phyloP scores from a whole-genome alignment of 2,113 vertebrate species.

The Platichthys flesus region DNA sequence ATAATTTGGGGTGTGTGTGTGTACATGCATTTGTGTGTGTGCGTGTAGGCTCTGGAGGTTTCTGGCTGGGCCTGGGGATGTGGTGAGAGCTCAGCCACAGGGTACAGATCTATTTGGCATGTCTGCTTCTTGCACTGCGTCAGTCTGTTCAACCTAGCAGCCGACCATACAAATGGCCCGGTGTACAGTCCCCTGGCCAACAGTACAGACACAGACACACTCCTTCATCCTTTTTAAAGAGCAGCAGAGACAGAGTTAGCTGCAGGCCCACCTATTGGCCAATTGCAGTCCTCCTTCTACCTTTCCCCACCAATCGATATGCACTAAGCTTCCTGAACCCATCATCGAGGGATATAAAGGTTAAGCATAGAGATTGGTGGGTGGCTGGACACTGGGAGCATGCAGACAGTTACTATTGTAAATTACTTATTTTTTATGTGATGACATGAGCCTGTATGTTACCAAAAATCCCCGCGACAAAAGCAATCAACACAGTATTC shows the following conservation, averaged over 20 bases:
- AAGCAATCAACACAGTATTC: slow-evolving; percentile 66
- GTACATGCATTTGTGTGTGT: neutral
- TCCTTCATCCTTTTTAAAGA: slow-evolving; percentile 50
- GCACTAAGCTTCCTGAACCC: slow-evolving; percentile 65
- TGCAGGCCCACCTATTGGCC: slow-evolving; percentile 55
- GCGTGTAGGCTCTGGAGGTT: slow-evolving; percentile 51
- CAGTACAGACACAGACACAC: slow-evolving; percentile 45
- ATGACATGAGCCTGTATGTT: slow-evolving; percentile 31
- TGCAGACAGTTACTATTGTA: slow-evolving; percentile 50
- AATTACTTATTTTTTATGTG: slow-evolving; percentile 53
- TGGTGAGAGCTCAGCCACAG: slow-evolving; percentile 67
- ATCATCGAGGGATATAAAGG: slow-evolving; percentile 64
- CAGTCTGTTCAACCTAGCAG: slow-evolving; percentile 46
- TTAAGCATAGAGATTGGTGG: slow-evolving; percentile 61
- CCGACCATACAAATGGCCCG: slow-evolving; percentile 60
- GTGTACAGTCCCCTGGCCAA: slow-evolving; percentile 43
- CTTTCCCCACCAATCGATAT: slow-evolving; percentile 67
- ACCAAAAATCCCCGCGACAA: slow-evolving; percentile 53
- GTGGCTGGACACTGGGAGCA: slow-evolving; percentile 33
- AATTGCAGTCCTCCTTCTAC: slow-evolving; percentile 46
- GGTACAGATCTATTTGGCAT: slow-evolving; percentile 74
- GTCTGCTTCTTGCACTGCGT: neutral
- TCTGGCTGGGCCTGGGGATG: slow-evolving; percentile 48
- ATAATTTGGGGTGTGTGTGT: slow-evolving; percentile 44
- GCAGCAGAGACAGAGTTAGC: slow-evolving; percentile 41